Base-by-base conservation (phyloP, 2,888 invertebrate species). In the Temnothorax unifasciatus region DNA sequence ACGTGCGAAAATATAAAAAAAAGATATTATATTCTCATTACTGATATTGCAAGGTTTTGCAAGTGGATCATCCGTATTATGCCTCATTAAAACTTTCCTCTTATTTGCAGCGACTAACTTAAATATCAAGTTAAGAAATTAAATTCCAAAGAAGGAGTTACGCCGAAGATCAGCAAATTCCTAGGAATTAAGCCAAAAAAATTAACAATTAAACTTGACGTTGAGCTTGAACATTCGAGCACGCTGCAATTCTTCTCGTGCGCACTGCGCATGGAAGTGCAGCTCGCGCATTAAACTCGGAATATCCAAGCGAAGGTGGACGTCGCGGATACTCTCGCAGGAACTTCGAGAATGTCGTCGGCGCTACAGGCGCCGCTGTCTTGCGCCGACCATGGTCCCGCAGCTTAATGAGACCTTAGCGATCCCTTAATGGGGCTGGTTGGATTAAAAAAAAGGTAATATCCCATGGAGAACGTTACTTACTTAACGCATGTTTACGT, bases 341-440 rank as follows among this genome's bases (percentile, higher is more conserved):
- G 79, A 86, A 86, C 52, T 54, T 57, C 21, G 76, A 50, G 69
- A 82, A 88, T 84, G 73, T 74, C 82, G 84, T 76, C 79, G 47
- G 64, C 44, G 73, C 71, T 81, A 73, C 21, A 25, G 74, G 64
- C 18, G 34, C 63, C 54, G 79, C 47, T 44, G 21, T 66, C 54
- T 21, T 18, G 73, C 29, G 54, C 64, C 66, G 75, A 66, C 52
- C 21, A 9, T n/a, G 34, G 61, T 38, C 6, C 47, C 66, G 69
- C 47, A 59, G 47, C 59, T 83, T 77, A 85, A 85, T 76, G 85
- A 89, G 85, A 66, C 57, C 76, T 74, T 73, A 81, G 59, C 61
- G 61, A 76, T 75, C 68, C 71, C 64, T 84, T 84, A 88, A 81
- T 73, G 41, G 77, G 59, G 38, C 69, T 50, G 50, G 38, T 61